These are phyloP conservation scores for Sarcophaga carnaria DNA, from an alignment of 2,888 invertebrate species.

Conservation along the genomic window DNA sequence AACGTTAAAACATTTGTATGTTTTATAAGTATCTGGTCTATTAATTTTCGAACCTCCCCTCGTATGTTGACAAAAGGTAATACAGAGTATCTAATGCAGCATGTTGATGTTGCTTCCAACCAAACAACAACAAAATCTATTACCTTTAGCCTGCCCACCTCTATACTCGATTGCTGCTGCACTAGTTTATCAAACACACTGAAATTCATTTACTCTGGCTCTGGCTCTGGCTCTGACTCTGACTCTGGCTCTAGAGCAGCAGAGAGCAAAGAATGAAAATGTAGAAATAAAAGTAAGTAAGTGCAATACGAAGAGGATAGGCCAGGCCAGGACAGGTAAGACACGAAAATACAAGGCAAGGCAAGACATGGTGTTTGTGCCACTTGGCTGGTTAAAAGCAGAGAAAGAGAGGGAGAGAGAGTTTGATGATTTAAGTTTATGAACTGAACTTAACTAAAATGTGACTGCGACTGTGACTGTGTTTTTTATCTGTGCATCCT, in stretches of 20 bases:
- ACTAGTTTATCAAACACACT: neutral
- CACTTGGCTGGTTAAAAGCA: conserved; percentile 40
- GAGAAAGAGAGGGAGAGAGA: conserved; percentile 19
- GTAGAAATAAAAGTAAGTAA: no score
- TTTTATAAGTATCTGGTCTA: no score
- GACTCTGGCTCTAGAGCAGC: no score
- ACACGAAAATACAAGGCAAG: neutral
- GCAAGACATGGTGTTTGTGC: conserved; percentile 34
- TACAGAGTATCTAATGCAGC: neutral
- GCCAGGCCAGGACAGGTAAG: no score
- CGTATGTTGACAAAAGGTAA: neutral
- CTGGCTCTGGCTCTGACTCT: neutral
- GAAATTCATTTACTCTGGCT: neutral
- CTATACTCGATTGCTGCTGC: neutral
- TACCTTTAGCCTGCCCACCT: neutral
- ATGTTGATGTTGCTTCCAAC: neutral
- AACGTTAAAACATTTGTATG: no score
- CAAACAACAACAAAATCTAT: neutral
- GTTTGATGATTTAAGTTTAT: conserved; percentile 54
- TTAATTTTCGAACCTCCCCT: no score
- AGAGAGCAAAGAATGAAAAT: no score
- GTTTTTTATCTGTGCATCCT: conserved; percentile 9
- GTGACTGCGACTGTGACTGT: conserved; percentile 18
- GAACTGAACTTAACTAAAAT: conserved; percentile 42
- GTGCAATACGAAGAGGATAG: no score